Base-by-base conservation (phyloP, 2,888 invertebrate genomes). In the Phania funesta region DNA sequence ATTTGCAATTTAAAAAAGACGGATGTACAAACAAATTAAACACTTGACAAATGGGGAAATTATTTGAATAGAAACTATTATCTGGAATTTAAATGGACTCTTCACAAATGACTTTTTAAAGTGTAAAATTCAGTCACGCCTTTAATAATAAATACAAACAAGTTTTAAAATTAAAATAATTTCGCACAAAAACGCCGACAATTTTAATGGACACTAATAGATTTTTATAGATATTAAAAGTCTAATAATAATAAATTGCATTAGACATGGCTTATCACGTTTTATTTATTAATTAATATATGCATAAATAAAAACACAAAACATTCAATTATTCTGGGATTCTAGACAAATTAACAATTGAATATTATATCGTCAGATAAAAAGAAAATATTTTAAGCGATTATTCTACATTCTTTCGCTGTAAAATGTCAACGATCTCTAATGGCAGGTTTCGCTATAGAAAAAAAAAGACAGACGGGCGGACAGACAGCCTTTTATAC, bases 11-110 rank as follows among this genome's bases (percentile, higher is more conserved):
- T 38, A 46, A 11, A 62, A 24, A 44, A 50, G 60, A 54, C 35
- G 52, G 48, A 80, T 74, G 73, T 80, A 74, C 60, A 80, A 80
- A 80, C 74, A 74, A 80, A 80, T 80, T 74, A 74, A 74, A 56
- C 56, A 75, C 68, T 80, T 80, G 68, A 70, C 41, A 75, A 68
- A 75, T 75, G 54, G 67, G 52, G 60, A 73, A 73, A 73, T 32
- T 60, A 52, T 56, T 18, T 26, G 6, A 60, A 54, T 32, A n/a
- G n/a, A n/a, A n/a, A 46, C 16, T 18, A 48, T 35, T 65, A 26
- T 70, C 20, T 35, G 29, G 58, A 58, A 41, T 62, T 22, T 35
- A 67, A 73, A 60, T 79, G 68, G 26, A n/a, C n/a, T 41, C 16
- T 22, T 7, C 26, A 16, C 60, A 48, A 75, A 75, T 58, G 58